Percentiles rank a stretch among this genome's conserved stretches.
phyloP scores from a whole-genome alignment of 2,888 invertebrate genomes.

The Phyto melanocephala region DNA sequence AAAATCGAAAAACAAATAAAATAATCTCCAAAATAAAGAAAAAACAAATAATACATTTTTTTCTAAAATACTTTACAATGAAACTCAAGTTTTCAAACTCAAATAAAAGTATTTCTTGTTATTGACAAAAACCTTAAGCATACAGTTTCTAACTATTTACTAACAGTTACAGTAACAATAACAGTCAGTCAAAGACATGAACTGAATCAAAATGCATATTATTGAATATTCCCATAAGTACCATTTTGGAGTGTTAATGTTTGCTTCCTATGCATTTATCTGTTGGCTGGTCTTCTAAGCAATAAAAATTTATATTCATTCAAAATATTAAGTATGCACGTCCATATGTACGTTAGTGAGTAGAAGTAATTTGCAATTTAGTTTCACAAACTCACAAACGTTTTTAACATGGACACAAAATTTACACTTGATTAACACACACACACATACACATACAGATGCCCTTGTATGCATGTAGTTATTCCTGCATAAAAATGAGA shows the following conservation, averaged over 20 bases:
- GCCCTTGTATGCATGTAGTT: too few relatives aligned
- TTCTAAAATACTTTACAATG: too few relatives aligned
- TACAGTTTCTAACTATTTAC: not conserved
- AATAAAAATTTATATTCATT: constrained; percentile 13
- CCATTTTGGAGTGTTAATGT: constrained; percentile 40
- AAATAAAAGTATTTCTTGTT: not conserved
- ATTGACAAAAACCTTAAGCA: not conserved
- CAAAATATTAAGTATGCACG: constrained; percentile 13
- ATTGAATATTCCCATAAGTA: constrained; percentile 59
- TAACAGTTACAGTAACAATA: not conserved
- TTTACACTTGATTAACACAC: not conserved
- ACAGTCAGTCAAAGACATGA: not conserved
- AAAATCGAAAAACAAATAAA: too few relatives aligned
- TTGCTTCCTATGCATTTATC: not conserved
- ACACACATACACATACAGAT: not conserved
- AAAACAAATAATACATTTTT: too few relatives aligned
- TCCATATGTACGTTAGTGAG: not conserved
- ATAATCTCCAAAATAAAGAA: too few relatives aligned
- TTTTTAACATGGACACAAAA: constrained; percentile 24
- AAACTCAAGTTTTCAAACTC: not conserved
- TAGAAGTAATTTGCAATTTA: constrained; percentile 47
- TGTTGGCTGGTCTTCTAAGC: not conserved
- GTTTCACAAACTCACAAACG: constrained; percentile 15
- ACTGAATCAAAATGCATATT: constrained; percentile 1
- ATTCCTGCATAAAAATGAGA: not conserved